phyloP scores from a whole-genome alignment of 2,888 invertebrate genomes.

The Drosophila gaucha region DNA sequence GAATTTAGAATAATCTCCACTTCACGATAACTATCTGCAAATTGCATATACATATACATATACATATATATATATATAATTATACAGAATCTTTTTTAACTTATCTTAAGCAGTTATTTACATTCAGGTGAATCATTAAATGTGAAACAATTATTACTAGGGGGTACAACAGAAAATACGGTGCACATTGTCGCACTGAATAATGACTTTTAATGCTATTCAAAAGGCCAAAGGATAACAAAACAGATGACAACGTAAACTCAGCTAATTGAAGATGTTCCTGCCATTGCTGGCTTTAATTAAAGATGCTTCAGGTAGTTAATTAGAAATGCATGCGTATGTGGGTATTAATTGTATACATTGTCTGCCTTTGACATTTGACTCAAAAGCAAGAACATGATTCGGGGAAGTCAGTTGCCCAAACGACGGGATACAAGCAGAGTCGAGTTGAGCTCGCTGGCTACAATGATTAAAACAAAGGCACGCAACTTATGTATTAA shows the following conservation, averaged over 20 bases:
- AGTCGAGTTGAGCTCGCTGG: constrained; percentile 9
- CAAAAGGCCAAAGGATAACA: not conserved
- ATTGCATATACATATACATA: not conserved
- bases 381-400: constrained; percentile 16
- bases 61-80: constrained; percentile 3
- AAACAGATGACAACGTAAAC: not conserved
- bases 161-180: no score
- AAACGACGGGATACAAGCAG: not conserved
- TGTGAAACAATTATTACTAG: not conserved
- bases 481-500: constrained; percentile 67
- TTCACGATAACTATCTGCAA: constrained; percentile 1
- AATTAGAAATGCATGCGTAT: constrained; percentile 23
- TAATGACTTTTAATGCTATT: not conserved
- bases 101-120: constrained; percentile 5
- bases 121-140: constrained; percentile 7
- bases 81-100: not conserved
- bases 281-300: not conserved
- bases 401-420: constrained; percentile 12
- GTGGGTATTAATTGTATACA: constrained; percentile 7
- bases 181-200: not conserved
- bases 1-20: not conserved
- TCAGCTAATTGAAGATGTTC: constrained; percentile 6
- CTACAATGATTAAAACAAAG: constrained; percentile 66
- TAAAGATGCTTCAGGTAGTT: constrained; percentile 26
- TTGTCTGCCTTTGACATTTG: constrained; percentile 15